Evolutionary conservation across 2,113 vertebrate species (phyloP), one percentile per base, ranked within the genome.

Genomic region (Takifugu bimaculatus): DNA sequence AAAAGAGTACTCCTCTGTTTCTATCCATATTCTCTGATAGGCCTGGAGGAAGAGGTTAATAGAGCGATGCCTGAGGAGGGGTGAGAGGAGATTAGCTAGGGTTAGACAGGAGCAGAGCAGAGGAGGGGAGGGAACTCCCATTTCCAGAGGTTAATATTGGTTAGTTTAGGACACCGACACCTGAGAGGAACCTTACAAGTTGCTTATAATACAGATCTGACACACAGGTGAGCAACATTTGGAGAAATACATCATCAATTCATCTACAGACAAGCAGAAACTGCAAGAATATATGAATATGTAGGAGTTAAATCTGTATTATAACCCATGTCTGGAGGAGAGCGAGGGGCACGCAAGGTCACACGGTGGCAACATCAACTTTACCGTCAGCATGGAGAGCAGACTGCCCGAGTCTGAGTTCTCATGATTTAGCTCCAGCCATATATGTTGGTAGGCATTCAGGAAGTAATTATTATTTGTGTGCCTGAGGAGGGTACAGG

Each of bases 11-110:
- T 94, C 95, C 91, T 99, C 97, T 93, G 96, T 96, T 94, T 98
- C 95, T 96, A 99, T 98, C 96, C 96, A 99, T 93, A 94, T 96
- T 92, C 92, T 96, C 92, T 96, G 96, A 96, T 99, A 99, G 91
- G 94, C 96, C 94, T 93, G 93, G 91, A 99, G 94, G 94, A 98
- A 99, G 93, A 99, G 96, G 93, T 99, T 99, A 98, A 99, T 96
- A 94, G 94, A 96, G 92, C 97, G 97, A 93, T 99, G 97, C 96
- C 97, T 99, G 88, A 87, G 90, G 70, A 75, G 83, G 70, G 92
- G 92, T 88, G 86, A 94, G 91, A 95, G 91, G 87, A 93, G 87
- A 94, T 94, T 91, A 94, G 92, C 87, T 90, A 77, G 91, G 88
- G 85, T 79, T 81, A 87, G 76, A 67, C 12, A 61, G 58, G 50